These are phyloP conservation scores for Ruditapes philippinarum DNA, from an alignment of 1,140 invertebrate genomes.

Conservation along the genomic window DNA sequence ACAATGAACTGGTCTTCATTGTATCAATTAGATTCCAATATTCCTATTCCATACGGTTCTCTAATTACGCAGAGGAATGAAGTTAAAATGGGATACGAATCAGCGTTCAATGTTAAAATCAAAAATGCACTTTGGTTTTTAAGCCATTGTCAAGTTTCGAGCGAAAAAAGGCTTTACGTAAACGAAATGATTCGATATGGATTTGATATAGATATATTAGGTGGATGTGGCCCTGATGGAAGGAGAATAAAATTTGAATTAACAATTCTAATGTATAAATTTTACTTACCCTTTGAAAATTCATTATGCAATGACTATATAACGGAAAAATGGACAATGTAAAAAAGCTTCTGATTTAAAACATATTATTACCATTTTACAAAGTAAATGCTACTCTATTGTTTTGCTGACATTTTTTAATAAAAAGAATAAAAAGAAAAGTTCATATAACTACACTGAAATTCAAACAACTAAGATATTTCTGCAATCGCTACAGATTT, in stretches of 20 bases:
- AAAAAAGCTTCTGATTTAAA: neutral
- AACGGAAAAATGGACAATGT: conserved; percentile 91
- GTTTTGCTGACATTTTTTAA: no score
- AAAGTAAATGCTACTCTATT: no score
- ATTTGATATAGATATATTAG: no score
- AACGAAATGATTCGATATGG: neutral
- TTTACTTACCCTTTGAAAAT: conserved; percentile 89
- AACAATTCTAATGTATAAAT: conserved; percentile 61
- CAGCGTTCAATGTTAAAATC: neutral
- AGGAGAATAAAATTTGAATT: neutral
- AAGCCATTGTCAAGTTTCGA: neutral
- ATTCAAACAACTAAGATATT: no score
- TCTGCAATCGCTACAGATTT: no score
- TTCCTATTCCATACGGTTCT: neutral
- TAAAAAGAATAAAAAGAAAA: no score
- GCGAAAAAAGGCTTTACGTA: neutral
- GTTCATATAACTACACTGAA: no score
- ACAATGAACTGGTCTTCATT: neutral
- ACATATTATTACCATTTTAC: no score
- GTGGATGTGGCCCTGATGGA: neutral
- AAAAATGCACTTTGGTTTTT: neutral
- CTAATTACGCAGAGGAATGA: neutral
- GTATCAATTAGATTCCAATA: neutral
- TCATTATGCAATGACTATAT: conserved; percentile 98
- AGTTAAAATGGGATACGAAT: neutral